These are phyloP conservation scores for Marmota monax DNA, from an alignment of 2,113 vertebrate genomes.

Conservation along the genomic window DNA sequence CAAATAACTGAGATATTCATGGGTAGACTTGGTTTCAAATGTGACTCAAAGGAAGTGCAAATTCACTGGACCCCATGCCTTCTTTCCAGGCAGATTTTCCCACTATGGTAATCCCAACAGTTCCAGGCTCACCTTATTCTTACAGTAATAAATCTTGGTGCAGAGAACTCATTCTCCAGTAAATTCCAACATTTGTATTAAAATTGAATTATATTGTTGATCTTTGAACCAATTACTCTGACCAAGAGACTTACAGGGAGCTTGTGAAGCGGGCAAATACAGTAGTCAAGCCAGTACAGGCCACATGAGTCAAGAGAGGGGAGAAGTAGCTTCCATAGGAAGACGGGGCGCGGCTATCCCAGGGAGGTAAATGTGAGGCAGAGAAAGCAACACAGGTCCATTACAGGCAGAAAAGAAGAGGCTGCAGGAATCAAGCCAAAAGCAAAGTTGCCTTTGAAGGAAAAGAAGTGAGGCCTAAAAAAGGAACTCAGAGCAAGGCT, in stretches of 20 bases:
- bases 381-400: background rate
- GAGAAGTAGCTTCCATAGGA: background rate
- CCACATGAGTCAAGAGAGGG: background rate
- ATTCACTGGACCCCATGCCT: background rate
- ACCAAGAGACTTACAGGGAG: background rate
- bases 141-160: background rate
- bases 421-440: background rate
- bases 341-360: background rate
- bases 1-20: background rate
- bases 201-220: background rate
- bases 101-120: background rate
- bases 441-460: background rate
- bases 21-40: background rate
- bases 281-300: background rate
- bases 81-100: background rate
- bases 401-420: background rate
- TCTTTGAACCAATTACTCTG: background rate
- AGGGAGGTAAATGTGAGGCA: background rate
- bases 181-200: background rate
- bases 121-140: background rate
- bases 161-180: background rate
- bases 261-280: background rate
- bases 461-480: background rate
- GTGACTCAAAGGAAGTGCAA: background rate
- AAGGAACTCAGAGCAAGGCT: background rate